phyloP scores from a whole-genome alignment of 2,113 vertebrate genomes.

The Montifringilla adamsi region DNA sequence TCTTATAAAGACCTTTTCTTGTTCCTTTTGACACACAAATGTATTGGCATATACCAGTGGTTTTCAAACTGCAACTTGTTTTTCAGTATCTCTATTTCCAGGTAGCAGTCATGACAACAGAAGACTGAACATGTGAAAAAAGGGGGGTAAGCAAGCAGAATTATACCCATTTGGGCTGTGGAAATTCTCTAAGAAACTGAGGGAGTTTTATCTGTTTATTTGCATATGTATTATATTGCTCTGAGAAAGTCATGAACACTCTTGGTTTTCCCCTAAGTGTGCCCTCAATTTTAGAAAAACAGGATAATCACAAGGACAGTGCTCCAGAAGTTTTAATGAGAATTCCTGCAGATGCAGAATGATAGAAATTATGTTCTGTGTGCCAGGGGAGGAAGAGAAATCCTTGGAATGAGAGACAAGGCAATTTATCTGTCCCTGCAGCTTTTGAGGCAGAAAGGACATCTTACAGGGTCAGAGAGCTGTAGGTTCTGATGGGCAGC shows the following conservation, averaged over 20 bases:
- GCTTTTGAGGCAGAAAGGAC: background rate
- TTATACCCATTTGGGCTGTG: background rate
- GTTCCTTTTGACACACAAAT: background rate
- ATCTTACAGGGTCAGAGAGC: background rate
- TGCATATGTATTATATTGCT: background rate
- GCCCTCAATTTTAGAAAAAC: background rate
- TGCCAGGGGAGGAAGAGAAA: background rate
- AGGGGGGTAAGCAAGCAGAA: background rate
- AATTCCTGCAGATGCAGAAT: background rate
- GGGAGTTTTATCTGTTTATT: background rate
- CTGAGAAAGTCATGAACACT: background rate
- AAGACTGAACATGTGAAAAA: background rate
- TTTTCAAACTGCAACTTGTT: background rate
- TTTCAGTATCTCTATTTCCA: background rate
- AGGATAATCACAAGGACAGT: background rate
- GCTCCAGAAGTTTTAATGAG: background rate
- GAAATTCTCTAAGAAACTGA: background rate
- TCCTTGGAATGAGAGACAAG: background rate
- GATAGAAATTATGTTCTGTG: background rate
- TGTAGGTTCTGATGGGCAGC: background rate
- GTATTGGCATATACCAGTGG: background rate
- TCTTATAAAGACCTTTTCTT: background rate
- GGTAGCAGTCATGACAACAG: background rate
- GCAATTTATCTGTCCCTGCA: background rate
- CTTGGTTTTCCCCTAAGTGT: background rate